Conservation (phyloP, 1,140 invertebrate genomes). For the Rhizoglyphus robini region DNA sequence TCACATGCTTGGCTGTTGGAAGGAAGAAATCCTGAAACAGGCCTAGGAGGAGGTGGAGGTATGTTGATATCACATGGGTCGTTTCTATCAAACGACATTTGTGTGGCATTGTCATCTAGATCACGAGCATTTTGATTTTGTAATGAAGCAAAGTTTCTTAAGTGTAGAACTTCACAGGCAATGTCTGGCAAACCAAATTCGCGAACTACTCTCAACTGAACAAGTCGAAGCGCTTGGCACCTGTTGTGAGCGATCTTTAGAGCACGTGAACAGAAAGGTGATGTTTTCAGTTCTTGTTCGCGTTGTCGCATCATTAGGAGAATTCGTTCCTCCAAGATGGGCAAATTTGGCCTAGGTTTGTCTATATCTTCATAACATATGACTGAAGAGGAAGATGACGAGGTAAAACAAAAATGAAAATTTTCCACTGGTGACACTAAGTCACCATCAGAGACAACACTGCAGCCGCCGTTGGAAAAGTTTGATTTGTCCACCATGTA, state of each 20-base stretch:
- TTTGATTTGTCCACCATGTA: conserved; percentile 66
- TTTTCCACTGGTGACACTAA: not conserved
- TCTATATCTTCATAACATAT: conserved; percentile 10
- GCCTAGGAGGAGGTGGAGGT: conserved; percentile 14
- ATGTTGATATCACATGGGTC: not conserved
- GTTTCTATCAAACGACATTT: not conserved
- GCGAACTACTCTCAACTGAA: conserved; percentile 71
- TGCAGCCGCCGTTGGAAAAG: not conserved
- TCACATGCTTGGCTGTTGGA: not conserved
- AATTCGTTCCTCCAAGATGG: conserved; percentile 19
- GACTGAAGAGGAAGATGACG: conserved; percentile 12
- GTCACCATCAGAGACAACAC: conserved; percentile 3
- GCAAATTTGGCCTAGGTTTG: conserved; percentile 16
- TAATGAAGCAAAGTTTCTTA: conserved; percentile 3
- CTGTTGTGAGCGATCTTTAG: conserved; percentile 57
- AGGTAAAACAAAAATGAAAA: conserved; percentile 18
- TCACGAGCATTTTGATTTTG: not conserved
- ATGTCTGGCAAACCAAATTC: conserved; percentile 86
- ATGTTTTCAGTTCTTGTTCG: conserved; percentile 63
- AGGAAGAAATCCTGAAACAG: not conserved
- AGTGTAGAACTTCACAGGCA: conserved; percentile 65
- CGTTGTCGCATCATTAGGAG: conserved; percentile 64
- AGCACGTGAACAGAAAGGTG: conserved; percentile 61
- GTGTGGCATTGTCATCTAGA: not conserved
- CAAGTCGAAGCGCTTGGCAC: conserved; percentile 57